Evolutionary conservation across 1,140 invertebrate species (phyloP), one percentile per base, ranked within the genome.

Genomic region (Musca domestica): DNA sequence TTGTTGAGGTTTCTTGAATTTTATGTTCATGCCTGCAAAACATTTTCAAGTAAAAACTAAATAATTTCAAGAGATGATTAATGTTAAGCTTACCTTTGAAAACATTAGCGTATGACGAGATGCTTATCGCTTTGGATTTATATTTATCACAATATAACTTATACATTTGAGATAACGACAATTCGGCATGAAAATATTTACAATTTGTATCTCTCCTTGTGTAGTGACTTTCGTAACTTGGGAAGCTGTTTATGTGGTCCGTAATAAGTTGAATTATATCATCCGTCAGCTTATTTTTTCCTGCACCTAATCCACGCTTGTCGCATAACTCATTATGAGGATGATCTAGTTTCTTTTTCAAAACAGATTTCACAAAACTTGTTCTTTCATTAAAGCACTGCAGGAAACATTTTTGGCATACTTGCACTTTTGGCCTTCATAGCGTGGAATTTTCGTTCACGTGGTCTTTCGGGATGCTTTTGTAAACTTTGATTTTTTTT

Each of bases 141-240:
- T 34, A 63, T 41, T 34, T 63, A 41, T 63, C 58, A 20, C 58
- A 63, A 63, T 63, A 63, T 34, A 46, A 46, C 4, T 41, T 63
- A 17, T 63, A 46, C 58, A 63, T 63, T 41, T 41, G 58, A n/a
- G 58, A 5, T 17, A 63, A 17, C 6, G 30, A 63, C 17, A 34
- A 34, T 9, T 34, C 58, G 23, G 58, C 58, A 63, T 63, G 58
- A 17, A 63, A 63, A n/a, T 63, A 63, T 41, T 63, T 63, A 27
- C 58, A 46, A 41, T 27, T 63, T 63, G 58, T 63, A 63, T 41
- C 58, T 41, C 27, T 63, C 58, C 58, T 63, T 7, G 27, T n/a
- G 41, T 63, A 63, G 9, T 63, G 27, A 63, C 25, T 63, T 63
- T 63, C 58, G 30, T 41, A 63, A n/a, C 41, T 63, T 34, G 58